Conservation (phyloP, 2,888 invertebrate species). For the Agriopis leucophaearia region DNA sequence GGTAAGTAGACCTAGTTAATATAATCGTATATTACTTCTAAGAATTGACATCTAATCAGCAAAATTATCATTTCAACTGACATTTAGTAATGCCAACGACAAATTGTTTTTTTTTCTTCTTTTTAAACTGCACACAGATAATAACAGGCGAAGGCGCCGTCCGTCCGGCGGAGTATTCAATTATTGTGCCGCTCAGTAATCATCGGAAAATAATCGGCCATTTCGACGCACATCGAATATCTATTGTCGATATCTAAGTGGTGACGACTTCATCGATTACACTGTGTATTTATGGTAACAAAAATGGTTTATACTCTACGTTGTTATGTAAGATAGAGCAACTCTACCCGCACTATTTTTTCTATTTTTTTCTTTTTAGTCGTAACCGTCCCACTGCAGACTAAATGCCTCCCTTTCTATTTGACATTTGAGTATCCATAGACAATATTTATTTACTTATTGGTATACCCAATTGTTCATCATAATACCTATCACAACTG, state of each 20-base stretch:
- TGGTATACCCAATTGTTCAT: too few species aligned
- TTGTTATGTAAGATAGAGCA: background rate
- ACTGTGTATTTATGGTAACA: constrained; percentile 17
- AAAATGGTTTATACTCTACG: constrained; percentile 1
- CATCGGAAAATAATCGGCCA: constrained; percentile 74
- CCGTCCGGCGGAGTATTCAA: constrained; percentile 57
- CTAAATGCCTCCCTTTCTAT: too few species aligned
- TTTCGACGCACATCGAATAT: constrained; percentile 64
- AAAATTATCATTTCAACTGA: constrained; percentile 13
- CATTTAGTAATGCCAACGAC: constrained; percentile 41
- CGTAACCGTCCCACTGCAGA: too few species aligned
- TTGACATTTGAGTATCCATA: too few species aligned
- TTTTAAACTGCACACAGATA: constrained; percentile 53
- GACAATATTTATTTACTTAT: too few species aligned
- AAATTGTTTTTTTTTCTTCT: constrained; percentile 45
- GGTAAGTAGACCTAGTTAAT: background rate
- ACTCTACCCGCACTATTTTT: background rate
- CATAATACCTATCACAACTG: too few species aligned
- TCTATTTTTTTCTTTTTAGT: too few species aligned
- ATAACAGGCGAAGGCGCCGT: constrained; percentile 60
- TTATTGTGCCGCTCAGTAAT: constrained; percentile 77
- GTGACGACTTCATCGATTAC: constrained; percentile 58
- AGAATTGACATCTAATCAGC: constrained; percentile 4
- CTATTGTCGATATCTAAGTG: constrained; percentile 49
- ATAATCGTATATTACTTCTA: background rate